Evolutionary conservation across 2,113 vertebrate species (phyloP).

Genomic region (Cynoglossus semilaevis): DNA sequence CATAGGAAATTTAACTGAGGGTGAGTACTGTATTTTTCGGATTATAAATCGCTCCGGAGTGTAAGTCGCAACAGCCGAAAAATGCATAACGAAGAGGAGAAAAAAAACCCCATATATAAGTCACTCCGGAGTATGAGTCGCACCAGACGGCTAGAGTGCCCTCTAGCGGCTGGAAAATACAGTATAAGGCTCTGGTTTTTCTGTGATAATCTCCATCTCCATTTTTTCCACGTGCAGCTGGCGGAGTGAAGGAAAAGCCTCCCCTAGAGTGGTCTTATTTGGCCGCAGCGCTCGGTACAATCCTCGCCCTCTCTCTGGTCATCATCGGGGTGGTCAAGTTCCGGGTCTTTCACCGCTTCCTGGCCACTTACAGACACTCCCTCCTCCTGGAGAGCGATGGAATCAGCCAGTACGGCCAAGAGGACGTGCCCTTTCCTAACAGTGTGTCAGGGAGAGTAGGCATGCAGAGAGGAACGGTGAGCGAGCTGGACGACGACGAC

Average conservation of each 20-base stretch:
- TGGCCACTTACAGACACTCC: conserved; percentile 83
- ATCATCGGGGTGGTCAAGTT: conserved; percentile 80
- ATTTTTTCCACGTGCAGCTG: background rate
- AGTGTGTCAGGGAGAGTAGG: conserved; percentile 27
- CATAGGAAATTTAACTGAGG: fast-evolving
- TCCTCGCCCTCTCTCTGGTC: conserved; percentile 78
- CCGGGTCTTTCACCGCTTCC: conserved; percentile 82
- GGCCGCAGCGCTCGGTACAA: conserved; percentile 75
- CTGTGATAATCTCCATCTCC: background rate
- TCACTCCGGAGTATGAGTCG: too few species aligned
- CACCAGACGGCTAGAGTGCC: too few species aligned
- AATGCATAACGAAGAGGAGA: too few species aligned
- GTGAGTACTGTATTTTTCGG: too few species aligned
- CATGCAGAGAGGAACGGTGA: background rate
- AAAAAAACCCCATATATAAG: too few species aligned
- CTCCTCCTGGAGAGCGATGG: conserved; percentile 73
- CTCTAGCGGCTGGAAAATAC: too few species aligned
- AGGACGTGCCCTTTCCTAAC: conserved; percentile 28
- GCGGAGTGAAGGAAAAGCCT: background rate
- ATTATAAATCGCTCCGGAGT: too few species aligned
- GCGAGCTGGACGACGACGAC: conserved; percentile 79
- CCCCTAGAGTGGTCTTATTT: conserved; percentile 74
- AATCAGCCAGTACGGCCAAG: conserved; percentile 63
- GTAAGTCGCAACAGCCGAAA: too few species aligned
- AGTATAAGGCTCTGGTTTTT: background rate